These are phyloP conservation scores for Uropetala carovei DNA, from an alignment of 2,888 invertebrate species.

Conservation along the genomic window DNA sequence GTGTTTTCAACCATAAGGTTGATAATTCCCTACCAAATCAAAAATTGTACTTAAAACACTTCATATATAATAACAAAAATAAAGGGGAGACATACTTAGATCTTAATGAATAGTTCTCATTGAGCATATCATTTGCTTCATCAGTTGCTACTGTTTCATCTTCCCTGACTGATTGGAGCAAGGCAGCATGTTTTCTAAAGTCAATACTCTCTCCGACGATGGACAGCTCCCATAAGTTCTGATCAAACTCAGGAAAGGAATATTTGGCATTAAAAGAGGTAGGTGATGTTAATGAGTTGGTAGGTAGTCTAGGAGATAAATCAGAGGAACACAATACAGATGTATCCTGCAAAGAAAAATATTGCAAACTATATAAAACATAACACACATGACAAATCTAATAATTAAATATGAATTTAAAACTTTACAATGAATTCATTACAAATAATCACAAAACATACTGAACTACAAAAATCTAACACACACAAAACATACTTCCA, in stretches of 20 bases:
- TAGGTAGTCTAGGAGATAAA: background rate
- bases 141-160: background rate
- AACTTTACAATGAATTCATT: background rate
- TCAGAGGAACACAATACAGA: background rate
- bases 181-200: background rate
- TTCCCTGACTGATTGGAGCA: background rate
- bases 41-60: background rate
- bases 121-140: background rate
- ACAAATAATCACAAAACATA: background rate
- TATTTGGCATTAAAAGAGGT: background rate
- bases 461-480: too few relatives aligned
- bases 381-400: background rate
- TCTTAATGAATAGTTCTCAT: background rate
- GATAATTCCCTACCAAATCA: too few relatives aligned
- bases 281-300: background rate
- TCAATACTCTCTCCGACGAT: background rate
- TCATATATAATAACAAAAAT: background rate
- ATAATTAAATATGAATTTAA: background rate
- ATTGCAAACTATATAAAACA: background rate
- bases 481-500: background rate
- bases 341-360: background rate
- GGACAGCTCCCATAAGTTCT: background rate
- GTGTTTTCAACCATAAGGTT: too few relatives aligned
- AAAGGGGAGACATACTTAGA: background rate
- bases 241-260: background rate